Conservation (phyloP, 1,140 invertebrate genomes). For the Ceratina calcarata region DNA sequence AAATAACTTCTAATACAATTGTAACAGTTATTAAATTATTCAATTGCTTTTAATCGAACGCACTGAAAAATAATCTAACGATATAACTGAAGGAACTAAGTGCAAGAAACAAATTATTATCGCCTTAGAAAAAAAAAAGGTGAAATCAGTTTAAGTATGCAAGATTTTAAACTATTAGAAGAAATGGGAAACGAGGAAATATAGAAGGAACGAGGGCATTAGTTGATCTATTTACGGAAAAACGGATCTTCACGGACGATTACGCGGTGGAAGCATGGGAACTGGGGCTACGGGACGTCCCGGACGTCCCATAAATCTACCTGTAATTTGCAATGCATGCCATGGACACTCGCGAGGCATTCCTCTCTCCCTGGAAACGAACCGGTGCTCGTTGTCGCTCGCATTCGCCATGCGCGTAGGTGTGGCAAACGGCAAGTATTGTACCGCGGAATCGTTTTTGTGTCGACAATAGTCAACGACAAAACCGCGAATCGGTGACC, state of each 20-base stretch:
- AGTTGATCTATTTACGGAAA: slow-evolving; percentile 12
- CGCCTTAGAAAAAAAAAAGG: too few relatives aligned
- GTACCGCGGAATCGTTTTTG: slow-evolving; percentile 40
- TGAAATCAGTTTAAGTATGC: too few relatives aligned
- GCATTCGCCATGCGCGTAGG: slow-evolving; percentile 32
- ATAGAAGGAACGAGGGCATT: background rate
- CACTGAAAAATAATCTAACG: background rate
- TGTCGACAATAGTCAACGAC: slow-evolving; percentile 39
- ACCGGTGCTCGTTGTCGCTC: slow-evolving; percentile 11
- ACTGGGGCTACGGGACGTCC: slow-evolving; percentile 45
- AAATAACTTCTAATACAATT: too few relatives aligned
- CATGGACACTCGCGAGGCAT: slow-evolving; percentile 40
- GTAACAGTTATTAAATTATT: too few relatives aligned
- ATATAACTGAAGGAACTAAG: background rate
- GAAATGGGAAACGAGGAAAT: background rate
- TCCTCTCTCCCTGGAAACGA: slow-evolving; percentile 42
- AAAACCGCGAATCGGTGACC: slow-evolving; percentile 40
- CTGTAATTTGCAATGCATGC: slow-evolving; percentile 48
- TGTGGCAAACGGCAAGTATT: slow-evolving; percentile 40
- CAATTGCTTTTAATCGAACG: too few relatives aligned
- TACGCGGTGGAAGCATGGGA: slow-evolving; percentile 42
- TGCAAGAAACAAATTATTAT: background rate
- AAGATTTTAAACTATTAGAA: background rate
- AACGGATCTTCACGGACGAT: slow-evolving; percentile 43
- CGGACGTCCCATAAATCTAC: slow-evolving; percentile 46